Evolutionary conservation across 2,888 invertebrate species (phyloP).

Genomic region (Atrina japonica): DNA sequence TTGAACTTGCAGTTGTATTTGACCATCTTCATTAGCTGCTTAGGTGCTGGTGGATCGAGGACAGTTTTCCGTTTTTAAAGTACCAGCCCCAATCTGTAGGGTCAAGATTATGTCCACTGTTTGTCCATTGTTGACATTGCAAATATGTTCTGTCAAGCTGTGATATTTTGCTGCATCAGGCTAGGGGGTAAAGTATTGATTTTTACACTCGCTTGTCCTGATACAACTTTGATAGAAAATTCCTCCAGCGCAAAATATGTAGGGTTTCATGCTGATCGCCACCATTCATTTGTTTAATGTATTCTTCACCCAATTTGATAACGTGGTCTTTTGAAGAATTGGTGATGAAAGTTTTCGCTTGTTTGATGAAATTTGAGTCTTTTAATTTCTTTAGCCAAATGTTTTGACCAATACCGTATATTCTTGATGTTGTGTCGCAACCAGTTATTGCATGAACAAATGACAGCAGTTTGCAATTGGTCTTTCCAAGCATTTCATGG

Average conservation of each 20-base stretch:
- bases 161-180: constrained; percentile 52
- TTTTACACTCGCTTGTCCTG: constrained; percentile 42
- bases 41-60: constrained; percentile 52
- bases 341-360: neutral
- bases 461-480: constrained; percentile 29
- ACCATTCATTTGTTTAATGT: constrained; percentile 25
- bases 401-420: constrained; percentile 53
- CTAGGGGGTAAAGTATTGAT: constrained; percentile 52
- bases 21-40: constrained; percentile 49
- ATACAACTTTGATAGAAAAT: constrained; percentile 41
- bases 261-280: constrained; percentile 1
- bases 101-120: constrained; percentile 15
- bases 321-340: constrained; percentile 21
- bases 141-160: constrained; percentile 42
- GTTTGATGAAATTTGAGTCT: constrained; percentile 29
- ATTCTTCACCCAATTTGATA: constrained; percentile 39
- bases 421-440: constrained; percentile 52
- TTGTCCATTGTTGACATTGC: constrained; percentile 49
- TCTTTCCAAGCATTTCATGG: constrained; percentile 35
- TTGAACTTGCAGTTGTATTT: constrained; percentile 51
- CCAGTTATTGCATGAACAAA: constrained; percentile 57
- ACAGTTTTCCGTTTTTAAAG: constrained; percentile 20
- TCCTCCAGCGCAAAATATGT: constrained; percentile 16
- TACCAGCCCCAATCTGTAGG: constrained; percentile 53
- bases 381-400: constrained; percentile 38